phyloP scores from a whole-genome alignment of 2,113 vertebrate species.

The Stomatorhinus ivindoensis region DNA sequence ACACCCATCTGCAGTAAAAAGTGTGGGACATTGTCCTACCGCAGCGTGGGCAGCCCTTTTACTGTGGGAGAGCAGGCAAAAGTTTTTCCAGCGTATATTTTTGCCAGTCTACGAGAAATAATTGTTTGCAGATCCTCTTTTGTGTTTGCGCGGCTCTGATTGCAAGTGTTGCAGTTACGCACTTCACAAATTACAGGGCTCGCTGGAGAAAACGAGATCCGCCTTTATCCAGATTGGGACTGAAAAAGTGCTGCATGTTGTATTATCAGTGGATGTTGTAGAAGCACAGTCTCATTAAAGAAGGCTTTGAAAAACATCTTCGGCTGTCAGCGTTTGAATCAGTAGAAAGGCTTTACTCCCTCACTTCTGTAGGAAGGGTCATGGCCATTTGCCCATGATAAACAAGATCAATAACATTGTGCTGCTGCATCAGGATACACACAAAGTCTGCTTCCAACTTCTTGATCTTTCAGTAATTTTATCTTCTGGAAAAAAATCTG shows the following conservation, averaged over 20 bases:
- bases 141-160: slow-evolving; percentile 1
- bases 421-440: neutral
- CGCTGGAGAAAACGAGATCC: slow-evolving; percentile 1
- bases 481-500: neutral
- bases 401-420: neutral
- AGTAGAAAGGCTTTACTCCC: neutral
- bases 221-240: neutral
- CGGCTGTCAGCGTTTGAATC: neutral
- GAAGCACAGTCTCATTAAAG: neutral
- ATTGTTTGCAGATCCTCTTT: slow-evolving; percentile 15
- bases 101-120: slow-evolving; percentile 5
- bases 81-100: slow-evolving; percentile 4
- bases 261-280: neutral
- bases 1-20: neutral
- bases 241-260: too few species aligned
- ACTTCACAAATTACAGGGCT: neutral
- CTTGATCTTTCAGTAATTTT: neutral
- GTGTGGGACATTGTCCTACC: neutral
- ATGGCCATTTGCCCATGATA: neutral
- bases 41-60: slow-evolving; percentile 1
- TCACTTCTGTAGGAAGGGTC: neutral
- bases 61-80: slow-evolving; percentile 4
- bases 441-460: neutral
- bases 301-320: neutral
- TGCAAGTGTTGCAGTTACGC: slow-evolving; percentile 2